Conservation (phyloP, 92 coral and sea anemone species). For the Parazoanthus swiftii region DNA sequence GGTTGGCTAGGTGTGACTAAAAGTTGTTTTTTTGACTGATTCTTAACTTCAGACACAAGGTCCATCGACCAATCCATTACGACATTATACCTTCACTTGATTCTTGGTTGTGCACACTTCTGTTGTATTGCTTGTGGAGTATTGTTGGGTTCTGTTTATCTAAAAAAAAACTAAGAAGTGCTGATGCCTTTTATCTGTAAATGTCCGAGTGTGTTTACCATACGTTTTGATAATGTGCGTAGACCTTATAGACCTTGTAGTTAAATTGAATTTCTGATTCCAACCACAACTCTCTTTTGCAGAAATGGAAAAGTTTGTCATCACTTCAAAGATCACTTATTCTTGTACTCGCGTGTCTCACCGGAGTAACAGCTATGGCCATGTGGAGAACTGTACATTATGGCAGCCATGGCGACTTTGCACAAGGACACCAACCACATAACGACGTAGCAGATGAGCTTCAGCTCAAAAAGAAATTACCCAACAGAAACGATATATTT, state of each 20-base stretch:
- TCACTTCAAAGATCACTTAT: constrained; percentile 81
- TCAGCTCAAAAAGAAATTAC: constrained; percentile 49
- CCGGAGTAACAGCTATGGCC: constrained; percentile 46
- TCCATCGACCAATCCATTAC: no score
- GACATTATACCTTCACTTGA: not conserved
- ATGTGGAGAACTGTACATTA: constrained; percentile 27
- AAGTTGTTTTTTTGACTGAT: not conserved
- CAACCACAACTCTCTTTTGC: constrained; percentile 31
- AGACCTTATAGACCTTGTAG: no score
- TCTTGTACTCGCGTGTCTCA: constrained; percentile 53
- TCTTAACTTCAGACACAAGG: no score
- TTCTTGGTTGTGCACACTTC: not conserved
- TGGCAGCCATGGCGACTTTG: constrained; percentile 35
- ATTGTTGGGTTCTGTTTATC: no score
- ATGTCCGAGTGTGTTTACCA: no score
- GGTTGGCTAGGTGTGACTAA: not conserved
- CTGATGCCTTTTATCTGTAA: no score
- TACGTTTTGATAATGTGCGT: not conserved
- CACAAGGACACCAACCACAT: constrained; percentile 64
- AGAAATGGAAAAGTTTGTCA: constrained; percentile 95
- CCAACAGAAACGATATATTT: constrained; percentile 58
- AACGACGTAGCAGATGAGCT: constrained; percentile 48
- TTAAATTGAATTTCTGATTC: not conserved
- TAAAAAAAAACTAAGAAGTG: no score
- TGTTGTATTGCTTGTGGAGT: no score